Conservation (phyloP, 2,888 invertebrate genomes). For the Aphrophora alni region DNA sequence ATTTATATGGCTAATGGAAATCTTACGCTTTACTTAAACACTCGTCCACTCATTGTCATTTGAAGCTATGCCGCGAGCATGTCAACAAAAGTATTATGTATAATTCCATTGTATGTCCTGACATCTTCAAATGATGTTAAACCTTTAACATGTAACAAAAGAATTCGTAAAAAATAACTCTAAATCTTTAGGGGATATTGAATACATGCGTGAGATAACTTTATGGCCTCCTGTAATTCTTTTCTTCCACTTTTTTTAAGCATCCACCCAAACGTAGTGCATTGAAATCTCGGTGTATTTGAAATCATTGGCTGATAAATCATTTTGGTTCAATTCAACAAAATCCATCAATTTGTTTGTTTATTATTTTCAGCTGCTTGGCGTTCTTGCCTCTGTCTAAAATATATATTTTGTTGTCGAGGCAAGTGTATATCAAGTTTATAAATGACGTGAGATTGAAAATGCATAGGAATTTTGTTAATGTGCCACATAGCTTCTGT, state of each 20-base stretch:
- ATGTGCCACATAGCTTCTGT: too few species aligned
- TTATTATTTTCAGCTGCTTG: too few species aligned
- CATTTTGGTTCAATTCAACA: constrained; percentile 11
- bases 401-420: neutral
- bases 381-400: too few species aligned
- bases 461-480: neutral
- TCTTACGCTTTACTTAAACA: neutral
- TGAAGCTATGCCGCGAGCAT: constrained; percentile 2
- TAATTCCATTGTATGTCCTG: constrained; percentile 4
- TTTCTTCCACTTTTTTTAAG: neutral
- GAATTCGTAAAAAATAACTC: neutral
- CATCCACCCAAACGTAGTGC: too few species aligned
- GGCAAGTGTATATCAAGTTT: constrained; percentile 6
- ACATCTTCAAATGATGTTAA: constrained; percentile 8
- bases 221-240: neutral
- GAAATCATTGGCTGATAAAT: neutral
- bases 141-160: neutral
- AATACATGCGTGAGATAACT: constrained; percentile 10
- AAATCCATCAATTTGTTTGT: neutral
- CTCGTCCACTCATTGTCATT: constrained; percentile 16
- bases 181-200: neutral
- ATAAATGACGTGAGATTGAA: neutral
- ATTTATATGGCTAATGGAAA: neutral
- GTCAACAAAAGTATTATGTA: too few species aligned
- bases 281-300: neutral